phyloP scores from a whole-genome alignment of 2,888 invertebrate genomes.

The Pseudococcus longispinus region DNA sequence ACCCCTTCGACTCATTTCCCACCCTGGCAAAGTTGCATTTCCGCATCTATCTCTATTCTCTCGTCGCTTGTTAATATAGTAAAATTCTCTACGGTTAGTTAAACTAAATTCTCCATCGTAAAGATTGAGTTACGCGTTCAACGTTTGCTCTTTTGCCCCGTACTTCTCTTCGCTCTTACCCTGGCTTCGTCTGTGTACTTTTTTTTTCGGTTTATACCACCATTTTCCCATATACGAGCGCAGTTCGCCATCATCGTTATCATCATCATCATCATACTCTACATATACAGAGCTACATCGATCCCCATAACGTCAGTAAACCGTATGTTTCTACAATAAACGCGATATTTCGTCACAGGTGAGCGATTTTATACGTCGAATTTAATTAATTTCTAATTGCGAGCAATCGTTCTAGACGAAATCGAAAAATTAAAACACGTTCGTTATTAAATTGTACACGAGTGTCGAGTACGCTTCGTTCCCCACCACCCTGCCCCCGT shows the following conservation, averaged over 20 bases:
- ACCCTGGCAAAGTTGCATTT: neutral
- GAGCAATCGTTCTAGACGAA: neutral
- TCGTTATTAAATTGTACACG: neutral
- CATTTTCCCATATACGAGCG: neutral
- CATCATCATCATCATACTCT: neutral
- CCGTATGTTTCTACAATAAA: neutral
- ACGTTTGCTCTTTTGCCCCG: neutral
- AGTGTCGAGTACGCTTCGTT: neutral
- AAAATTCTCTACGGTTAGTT: slow-evolving; percentile 22
- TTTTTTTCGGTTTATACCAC: neutral
- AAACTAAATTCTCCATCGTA: slow-evolving; percentile 2
- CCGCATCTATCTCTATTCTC: neutral
- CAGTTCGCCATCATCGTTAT: neutral
- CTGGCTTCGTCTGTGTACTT: neutral
- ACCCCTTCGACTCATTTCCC: neutral
- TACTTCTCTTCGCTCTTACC: neutral
- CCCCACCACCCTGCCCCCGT: neutral
- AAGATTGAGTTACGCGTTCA: neutral
- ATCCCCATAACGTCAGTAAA: neutral
- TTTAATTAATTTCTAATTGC: slow-evolving; percentile 18
- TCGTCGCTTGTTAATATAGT: neutral
- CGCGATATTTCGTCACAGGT: neutral
- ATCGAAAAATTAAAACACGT: neutral
- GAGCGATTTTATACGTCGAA: neutral
- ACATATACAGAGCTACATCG: neutral